Conservation (phyloP, 2,113 vertebrate species). For the Serinus canaria region DNA sequence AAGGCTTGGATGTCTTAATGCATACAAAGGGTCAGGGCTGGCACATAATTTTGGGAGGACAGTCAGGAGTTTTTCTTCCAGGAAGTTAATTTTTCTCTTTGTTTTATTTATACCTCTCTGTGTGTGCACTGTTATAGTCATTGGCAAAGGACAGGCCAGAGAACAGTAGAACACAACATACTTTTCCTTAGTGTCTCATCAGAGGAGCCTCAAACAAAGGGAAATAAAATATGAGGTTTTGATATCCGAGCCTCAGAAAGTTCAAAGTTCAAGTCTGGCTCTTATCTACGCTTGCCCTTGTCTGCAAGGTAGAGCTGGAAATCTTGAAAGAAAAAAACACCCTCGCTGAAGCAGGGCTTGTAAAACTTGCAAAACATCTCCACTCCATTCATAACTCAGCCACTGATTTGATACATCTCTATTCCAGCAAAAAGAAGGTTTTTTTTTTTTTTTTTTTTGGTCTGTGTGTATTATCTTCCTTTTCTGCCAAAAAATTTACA, state of each 20-base stretch:
- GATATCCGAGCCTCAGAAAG: conserved; percentile 1
- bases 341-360: background rate
- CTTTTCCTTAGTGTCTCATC: background rate
- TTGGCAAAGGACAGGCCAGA: conserved; percentile 36
- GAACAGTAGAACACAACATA: background rate
- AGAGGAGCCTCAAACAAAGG: background rate
- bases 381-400: background rate
- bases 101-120: conserved; percentile 71
- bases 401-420: background rate
- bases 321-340: background rate
- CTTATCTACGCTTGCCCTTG: background rate
- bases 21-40: conserved; percentile 73
- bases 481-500: background rate
- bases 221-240: conserved; percentile 22
- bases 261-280: conserved; percentile 19
- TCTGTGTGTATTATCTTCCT: background rate
- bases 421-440: background rate
- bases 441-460: background rate
- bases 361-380: background rate
- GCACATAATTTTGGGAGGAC: conserved; percentile 70
- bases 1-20: conserved; percentile 70
- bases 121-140: conserved; percentile 28
- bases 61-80: conserved; percentile 68
- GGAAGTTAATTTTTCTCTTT: conserved; percentile 77
- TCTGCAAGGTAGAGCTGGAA: conserved; percentile 4